Conservation (phyloP, 2,888 invertebrate genomes). For the Philereme transversata region DNA sequence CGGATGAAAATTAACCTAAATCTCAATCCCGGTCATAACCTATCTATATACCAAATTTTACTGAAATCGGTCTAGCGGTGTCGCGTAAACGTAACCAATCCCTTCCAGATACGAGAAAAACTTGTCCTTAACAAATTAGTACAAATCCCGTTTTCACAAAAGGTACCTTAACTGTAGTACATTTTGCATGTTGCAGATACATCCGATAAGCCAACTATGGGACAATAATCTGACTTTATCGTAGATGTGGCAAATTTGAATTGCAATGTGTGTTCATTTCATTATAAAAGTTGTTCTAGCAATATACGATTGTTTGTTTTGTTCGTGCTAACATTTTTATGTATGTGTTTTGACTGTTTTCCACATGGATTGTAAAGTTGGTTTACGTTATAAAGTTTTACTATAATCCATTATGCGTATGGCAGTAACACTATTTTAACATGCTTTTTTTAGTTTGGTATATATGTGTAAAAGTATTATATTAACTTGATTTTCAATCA, state of each 20-base stretch:
- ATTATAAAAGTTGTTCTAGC: constrained; percentile 31
- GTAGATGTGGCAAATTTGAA: constrained; percentile 38
- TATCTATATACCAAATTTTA: no score
- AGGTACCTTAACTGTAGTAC: constrained; percentile 27
- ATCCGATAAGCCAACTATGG: constrained; percentile 55
- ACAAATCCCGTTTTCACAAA: constrained; percentile 14
- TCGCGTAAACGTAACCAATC: no score
- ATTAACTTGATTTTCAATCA: no score
- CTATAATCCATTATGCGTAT: no score
- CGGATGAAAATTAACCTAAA: no score
- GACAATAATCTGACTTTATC: constrained; percentile 64
- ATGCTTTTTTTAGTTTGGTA: no score
- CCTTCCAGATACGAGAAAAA: constrained; percentile 2
- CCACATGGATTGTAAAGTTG: no score
- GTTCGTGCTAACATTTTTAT: constrained; percentile 25
- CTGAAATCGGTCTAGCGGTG: no score
- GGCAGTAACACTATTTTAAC: no score
- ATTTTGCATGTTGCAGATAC: constrained; percentile 49
- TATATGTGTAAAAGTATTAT: no score
- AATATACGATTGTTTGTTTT: constrained; percentile 11
- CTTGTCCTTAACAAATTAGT: constrained; percentile 9
- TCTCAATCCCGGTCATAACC: no score
- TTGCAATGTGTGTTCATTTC: constrained; percentile 36
- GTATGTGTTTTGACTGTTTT: not conserved
- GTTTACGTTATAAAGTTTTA: no score